phyloP scores from a whole-genome alignment of 2,797 vertebrate species.

The Okamejei kenojei region DNA sequence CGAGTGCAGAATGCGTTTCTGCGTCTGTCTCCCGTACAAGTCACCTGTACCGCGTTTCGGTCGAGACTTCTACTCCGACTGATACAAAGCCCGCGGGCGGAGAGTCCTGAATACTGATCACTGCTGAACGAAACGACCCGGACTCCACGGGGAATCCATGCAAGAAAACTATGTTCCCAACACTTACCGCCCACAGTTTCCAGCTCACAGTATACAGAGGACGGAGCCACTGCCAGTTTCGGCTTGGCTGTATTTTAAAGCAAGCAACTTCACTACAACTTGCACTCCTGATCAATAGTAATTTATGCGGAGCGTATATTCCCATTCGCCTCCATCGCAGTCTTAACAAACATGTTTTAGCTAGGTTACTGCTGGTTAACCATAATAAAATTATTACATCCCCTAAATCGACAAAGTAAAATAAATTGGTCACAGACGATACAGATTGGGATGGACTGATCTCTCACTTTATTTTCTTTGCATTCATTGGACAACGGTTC shows the following conservation, averaged over 20 bases:
- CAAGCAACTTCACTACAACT: not conserved
- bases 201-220: not conserved
- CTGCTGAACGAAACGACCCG: not conserved
- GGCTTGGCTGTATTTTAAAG: not conserved
- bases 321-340: not conserved
- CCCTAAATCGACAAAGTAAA: not conserved
- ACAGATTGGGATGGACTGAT: not conserved
- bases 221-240: not conserved
- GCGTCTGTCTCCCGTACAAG: too few relatives aligned
- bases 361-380: not conserved
- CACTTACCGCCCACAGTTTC: not conserved
- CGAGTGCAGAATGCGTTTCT: too few relatives aligned
- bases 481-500: not conserved
- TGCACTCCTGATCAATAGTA: not conserved
- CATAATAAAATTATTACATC: not conserved
- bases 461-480: not conserved
- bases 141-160: not conserved
- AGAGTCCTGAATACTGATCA: constrained; percentile 9
- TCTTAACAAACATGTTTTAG: not conserved
- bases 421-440: not conserved
- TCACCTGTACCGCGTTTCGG: too few relatives aligned
- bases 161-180: not conserved
- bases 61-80: too few relatives aligned
- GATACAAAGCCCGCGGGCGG: not conserved
- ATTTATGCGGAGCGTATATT: not conserved